Conservation (phyloP, 2,888 invertebrate species). For the Lacanobia wlatinum region DNA sequence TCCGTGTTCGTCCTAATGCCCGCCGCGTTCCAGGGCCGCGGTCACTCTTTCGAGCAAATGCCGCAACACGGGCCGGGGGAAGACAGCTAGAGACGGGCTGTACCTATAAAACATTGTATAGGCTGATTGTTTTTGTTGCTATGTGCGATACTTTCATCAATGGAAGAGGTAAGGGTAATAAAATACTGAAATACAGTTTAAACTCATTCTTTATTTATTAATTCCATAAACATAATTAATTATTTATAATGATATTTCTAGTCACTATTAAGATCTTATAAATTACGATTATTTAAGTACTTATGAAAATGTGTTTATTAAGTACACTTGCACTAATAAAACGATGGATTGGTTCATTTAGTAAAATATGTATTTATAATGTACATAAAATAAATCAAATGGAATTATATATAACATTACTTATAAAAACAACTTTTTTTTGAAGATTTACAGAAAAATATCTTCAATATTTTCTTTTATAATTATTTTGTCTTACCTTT, state of each 20-base stretch:
- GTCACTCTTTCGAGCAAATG: too few relatives aligned
- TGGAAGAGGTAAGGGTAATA: background rate
- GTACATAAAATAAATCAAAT: slow-evolving; percentile 46
- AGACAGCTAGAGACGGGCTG: too few relatives aligned
- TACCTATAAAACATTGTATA: too few relatives aligned
- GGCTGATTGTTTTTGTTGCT: too few relatives aligned
- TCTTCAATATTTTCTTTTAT: background rate
- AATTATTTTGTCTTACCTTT: background rate
- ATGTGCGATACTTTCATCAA: too few relatives aligned
- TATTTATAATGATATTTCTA: slow-evolving; percentile 81
- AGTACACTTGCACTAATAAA: slow-evolving; percentile 74
- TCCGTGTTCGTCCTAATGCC: too few relatives aligned
- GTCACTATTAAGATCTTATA: slow-evolving; percentile 83
- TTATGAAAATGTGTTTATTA: slow-evolving; percentile 74
- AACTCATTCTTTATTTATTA: slow-evolving; percentile 85
- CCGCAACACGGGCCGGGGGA: too few relatives aligned
- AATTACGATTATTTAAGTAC: slow-evolving; percentile 82
- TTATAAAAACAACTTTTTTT: slow-evolving; percentile 3
- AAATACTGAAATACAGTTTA: slow-evolving; percentile 60
- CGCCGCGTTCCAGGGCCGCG: too few relatives aligned
- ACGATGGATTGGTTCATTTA: slow-evolving; percentile 62
- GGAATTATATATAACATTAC: slow-evolving; percentile 58
- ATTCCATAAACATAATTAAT: slow-evolving; percentile 83
- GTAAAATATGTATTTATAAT: slow-evolving; percentile 49
- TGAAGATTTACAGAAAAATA: background rate